phyloP scores from a whole-genome alignment of 1,140 invertebrate genomes.

The Danaus plexippus region DNA sequence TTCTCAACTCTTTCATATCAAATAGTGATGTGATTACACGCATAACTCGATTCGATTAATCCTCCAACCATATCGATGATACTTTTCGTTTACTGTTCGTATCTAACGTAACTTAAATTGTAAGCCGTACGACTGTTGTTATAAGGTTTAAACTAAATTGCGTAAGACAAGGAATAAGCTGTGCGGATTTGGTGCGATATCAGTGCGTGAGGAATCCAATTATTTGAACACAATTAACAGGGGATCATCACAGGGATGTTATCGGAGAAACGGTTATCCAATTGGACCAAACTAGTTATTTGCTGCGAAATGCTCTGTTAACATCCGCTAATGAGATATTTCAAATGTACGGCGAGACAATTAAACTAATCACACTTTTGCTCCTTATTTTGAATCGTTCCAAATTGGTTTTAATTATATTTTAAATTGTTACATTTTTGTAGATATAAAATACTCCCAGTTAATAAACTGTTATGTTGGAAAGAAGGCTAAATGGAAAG shows the following conservation, averaged over 20 bases:
- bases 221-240: constrained; percentile 37
- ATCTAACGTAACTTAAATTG: constrained; percentile 9
- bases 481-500: no score
- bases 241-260: constrained; percentile 29
- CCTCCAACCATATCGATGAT: constrained; percentile 20
- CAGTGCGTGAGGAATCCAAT: constrained; percentile 33
- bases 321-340: constrained; percentile 7
- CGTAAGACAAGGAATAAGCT: constrained; percentile 6
- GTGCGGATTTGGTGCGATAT: constrained; percentile 15
- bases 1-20: constrained; percentile 29
- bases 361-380: no score
- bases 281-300: constrained; percentile 20
- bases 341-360: no score
- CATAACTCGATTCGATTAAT: constrained; percentile 32
- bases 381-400: no score
- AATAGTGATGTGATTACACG: constrained; percentile 30
- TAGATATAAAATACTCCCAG: no score
- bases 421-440: no score
- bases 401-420: no score
- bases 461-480: no score
- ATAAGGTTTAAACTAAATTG: constrained; percentile 4
- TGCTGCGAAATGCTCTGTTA: constrained; percentile 7
- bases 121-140: background rate
- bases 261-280: constrained; percentile 21
- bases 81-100: constrained; percentile 5